A percentile compares a stretch with the other conserved stretches of the same genome.
phyloP scores from a whole-genome alignment of 1,140 invertebrate genomes.

The Myzus persicae region DNA sequence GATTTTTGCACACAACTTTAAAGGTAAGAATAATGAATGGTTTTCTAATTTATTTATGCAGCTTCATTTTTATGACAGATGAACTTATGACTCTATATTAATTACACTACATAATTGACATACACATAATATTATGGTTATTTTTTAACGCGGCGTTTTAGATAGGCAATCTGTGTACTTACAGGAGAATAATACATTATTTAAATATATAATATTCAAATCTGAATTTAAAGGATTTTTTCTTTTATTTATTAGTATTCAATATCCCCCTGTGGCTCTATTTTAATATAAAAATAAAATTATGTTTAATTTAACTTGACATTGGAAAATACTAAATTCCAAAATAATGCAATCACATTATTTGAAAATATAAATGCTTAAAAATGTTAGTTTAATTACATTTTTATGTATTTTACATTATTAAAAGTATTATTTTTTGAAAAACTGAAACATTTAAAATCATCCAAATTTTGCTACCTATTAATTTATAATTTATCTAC shows the following conservation, averaged over 20 bases:
- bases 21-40: neutral
- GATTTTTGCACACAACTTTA: neutral
- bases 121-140: neutral
- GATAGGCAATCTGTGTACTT: slow-evolving; percentile 28
- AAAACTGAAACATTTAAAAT: no score
- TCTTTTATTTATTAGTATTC: neutral
- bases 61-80: neutral
- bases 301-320: neutral
- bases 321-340: no score
- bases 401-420: no score
- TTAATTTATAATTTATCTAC: no score
- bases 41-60: neutral
- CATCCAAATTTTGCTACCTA: no score
- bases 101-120: neutral
- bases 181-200: neutral
- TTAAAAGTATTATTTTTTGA: no score
- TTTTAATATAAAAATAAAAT: neutral
- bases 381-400: neutral
- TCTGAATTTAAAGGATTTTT: no score
- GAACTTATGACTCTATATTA: neutral
- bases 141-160: slow-evolving; percentile 10
- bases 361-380: neutral
- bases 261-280: neutral
- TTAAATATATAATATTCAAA: no score
- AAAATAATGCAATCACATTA: no score